A percentile compares a stretch with the other conserved stretches of the same genome.
These are phyloP conservation scores for Carposina sasakii DNA, from an alignment of 1,140 invertebrate genomes.

Conservation along the genomic window DNA sequence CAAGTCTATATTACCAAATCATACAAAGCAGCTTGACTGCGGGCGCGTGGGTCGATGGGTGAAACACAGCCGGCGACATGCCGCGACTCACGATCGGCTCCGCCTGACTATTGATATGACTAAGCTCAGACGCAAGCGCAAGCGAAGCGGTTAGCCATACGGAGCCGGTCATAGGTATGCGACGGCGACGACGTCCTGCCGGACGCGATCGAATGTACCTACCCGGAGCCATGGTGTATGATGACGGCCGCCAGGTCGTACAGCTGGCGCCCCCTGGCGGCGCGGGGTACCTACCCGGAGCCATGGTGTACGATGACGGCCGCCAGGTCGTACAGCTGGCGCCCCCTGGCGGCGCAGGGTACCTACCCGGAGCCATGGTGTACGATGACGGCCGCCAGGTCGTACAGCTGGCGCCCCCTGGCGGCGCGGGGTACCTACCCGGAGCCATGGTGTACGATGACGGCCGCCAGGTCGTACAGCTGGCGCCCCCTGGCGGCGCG, in stretches of 20 bases:
- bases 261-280: slow-evolving; percentile 63
- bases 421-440: slow-evolving; percentile 76
- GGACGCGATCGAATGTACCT: too few species aligned
- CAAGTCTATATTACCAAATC: too few species aligned
- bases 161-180: too few species aligned
- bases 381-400: slow-evolving; percentile 88
- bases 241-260: slow-evolving; percentile 90
- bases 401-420: slow-evolving; percentile 76
- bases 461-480: slow-evolving; percentile 88
- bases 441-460: slow-evolving; percentile 90
- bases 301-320: slow-evolving; percentile 91
- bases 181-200: too few species aligned
- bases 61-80: too few species aligned
- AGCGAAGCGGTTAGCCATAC: too few species aligned
- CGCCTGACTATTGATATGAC: too few species aligned
- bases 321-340: slow-evolving; percentile 84
- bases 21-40: too few species aligned
- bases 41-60: too few species aligned
- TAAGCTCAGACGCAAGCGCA: too few species aligned
- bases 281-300: slow-evolving; percentile 79
- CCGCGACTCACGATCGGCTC: too few species aligned
- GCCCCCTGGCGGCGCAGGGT: slow-evolving; percentile 40
- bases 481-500: slow-evolving; percentile 50
- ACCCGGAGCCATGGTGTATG: slow-evolving; percentile 90
- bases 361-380: slow-evolving; percentile 86